phyloP scores from a whole-genome alignment of 2,113 vertebrate genomes.

The Gymnarchus niloticus region DNA sequence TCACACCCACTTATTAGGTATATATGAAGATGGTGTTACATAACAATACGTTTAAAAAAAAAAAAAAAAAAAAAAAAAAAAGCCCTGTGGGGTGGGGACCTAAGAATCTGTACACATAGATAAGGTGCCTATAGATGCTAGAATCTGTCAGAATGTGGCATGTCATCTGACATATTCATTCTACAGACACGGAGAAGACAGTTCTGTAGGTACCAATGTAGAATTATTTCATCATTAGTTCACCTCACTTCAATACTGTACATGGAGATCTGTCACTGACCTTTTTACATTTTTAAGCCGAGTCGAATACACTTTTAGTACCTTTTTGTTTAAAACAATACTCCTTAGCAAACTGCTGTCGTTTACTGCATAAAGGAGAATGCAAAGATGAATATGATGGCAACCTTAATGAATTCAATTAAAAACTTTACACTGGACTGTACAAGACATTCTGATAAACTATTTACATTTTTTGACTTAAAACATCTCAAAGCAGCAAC shows the following conservation, averaged over 20 bases:
- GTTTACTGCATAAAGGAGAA: conserved; percentile 87
- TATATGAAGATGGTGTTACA: conserved; percentile 80
- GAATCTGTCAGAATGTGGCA: conserved; percentile 71
- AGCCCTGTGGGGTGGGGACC: conserved; percentile 80
- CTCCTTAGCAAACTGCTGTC: conserved; percentile 83
- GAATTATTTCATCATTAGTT: conserved; percentile 85
- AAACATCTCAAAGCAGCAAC: conserved; percentile 98
- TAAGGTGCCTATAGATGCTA: conserved; percentile 78
- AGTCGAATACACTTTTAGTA: conserved; percentile 74
- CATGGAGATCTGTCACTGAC: conserved; percentile 88
- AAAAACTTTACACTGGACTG: conserved; percentile 99
- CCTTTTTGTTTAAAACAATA: conserved; percentile 62
- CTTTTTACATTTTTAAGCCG: conserved; percentile 89
- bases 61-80: no score
- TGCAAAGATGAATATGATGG: conserved; percentile 91
- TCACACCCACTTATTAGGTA: conserved; percentile 60
- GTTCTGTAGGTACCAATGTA: conserved; percentile 83
- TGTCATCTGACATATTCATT: conserved; percentile 75
- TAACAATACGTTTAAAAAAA: conserved; percentile 77
- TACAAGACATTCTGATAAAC: conserved; percentile 99
- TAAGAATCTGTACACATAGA: conserved; percentile 67
- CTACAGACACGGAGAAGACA: conserved; percentile 81
- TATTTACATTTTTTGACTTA: conserved; percentile 99
- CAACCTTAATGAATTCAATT: conserved; percentile 94
- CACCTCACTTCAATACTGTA: conserved; percentile 98